Percentiles rank a stretch among this genome's conserved stretches.
Conservation (phyloP, 2,888 invertebrate genomes). For the Ennomos fuscantarius region DNA sequence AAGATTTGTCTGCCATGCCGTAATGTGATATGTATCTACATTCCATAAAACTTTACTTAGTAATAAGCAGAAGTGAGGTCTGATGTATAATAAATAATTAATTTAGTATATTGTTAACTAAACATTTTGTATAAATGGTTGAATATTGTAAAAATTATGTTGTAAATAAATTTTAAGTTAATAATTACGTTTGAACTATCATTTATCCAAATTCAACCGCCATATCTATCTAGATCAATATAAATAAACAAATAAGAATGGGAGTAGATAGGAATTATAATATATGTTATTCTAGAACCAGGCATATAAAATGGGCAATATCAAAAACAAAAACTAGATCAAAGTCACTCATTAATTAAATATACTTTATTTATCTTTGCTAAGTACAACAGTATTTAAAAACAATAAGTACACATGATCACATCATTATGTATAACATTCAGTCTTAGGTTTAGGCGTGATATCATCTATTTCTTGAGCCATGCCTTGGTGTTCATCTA, state of each 20-base stretch:
- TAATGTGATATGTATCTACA: conserved; percentile 74
- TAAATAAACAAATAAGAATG: too few relatives aligned
- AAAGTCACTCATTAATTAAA: conserved; percentile 6
- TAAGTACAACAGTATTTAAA: conserved; percentile 26
- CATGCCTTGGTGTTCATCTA: conserved; percentile 63
- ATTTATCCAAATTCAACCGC: conserved; percentile 33
- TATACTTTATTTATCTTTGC: conserved; percentile 20
- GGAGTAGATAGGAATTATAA: too few relatives aligned
- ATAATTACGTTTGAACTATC: conserved; percentile 55
- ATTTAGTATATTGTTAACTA: conserved; percentile 77
- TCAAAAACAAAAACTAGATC: too few relatives aligned
- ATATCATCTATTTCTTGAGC: conserved; percentile 76
- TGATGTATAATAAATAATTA: conserved; percentile 80
- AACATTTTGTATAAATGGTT: conserved; percentile 85
- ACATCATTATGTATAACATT: conserved; percentile 30
- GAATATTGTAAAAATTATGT: conserved; percentile 81
- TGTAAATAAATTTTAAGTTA: conserved; percentile 84
- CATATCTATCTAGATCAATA: too few relatives aligned
- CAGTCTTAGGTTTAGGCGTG: conserved; percentile 62
- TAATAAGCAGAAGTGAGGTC: conserved; percentile 73
- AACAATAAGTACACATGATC: conserved; percentile 38
- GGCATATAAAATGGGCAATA: too few relatives aligned
- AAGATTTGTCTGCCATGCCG: conserved; percentile 69
- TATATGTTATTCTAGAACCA: too few relatives aligned
- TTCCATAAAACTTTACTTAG: conserved; percentile 70